A percentile compares a stretch with the other conserved stretches of the same genome.
These are phyloP conservation scores for Temnothorax nylanderi DNA, from an alignment of 1,140 invertebrate genomes.

Conservation along the genomic window DNA sequence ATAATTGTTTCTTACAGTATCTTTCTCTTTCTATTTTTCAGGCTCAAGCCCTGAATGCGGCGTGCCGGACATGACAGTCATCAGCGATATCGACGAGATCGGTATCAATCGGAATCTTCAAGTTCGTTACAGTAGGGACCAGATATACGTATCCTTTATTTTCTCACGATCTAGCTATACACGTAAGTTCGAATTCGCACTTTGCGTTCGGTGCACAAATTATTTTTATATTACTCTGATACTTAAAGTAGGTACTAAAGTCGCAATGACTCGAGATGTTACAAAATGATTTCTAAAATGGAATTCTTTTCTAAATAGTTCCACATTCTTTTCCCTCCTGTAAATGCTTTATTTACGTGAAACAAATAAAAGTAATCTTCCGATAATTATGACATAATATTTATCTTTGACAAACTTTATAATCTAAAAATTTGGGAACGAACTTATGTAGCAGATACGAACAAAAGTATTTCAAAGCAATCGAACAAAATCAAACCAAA, in stretches of 20 bases:
- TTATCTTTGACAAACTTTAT: neutral
- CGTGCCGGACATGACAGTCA: constrained; percentile 96
- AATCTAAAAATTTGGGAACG: neutral
- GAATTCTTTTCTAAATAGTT: neutral
- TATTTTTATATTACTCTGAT: neutral
- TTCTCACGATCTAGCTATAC: constrained; percentile 2
- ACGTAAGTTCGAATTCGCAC: neutral
- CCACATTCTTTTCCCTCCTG: neutral
- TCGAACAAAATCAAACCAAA: neutral
- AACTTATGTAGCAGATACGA: neutral
- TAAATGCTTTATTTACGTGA: neutral
- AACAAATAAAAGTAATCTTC: neutral
- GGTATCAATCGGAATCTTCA: constrained; percentile 96
- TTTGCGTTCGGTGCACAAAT: neutral
- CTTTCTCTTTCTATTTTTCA: constrained; percentile 82
- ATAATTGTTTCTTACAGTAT: neutral
- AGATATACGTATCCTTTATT: constrained; percentile 97
- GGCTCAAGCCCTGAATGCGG: constrained; percentile 88
- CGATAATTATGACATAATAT: neutral
- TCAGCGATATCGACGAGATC: constrained; percentile 96
- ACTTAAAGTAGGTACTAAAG: neutral
- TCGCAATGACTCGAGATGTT: neutral
- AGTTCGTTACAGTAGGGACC: constrained; percentile 93
- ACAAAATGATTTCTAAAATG: neutral
- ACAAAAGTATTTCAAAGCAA: neutral